Conservation (phyloP, 2,888 invertebrate genomes). For the Leucozona laternaria region DNA sequence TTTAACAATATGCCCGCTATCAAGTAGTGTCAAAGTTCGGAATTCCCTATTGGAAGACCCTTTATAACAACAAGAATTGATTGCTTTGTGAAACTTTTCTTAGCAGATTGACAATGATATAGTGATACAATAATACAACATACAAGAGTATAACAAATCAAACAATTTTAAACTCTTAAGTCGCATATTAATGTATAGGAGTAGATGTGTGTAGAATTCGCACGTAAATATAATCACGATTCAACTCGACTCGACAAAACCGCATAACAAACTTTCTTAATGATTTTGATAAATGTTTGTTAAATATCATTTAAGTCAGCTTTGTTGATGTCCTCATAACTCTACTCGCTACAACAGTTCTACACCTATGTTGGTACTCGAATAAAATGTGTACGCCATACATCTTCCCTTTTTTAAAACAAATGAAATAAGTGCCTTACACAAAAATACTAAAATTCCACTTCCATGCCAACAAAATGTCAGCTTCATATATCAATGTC, state of each 20-base stretch:
- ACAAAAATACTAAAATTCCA: conserved; percentile 66
- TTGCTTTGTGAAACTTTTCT: neutral
- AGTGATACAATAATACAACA: too few species aligned
- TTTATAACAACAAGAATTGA: neutral
- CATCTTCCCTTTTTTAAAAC: conserved; percentile 10
- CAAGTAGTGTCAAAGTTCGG: too few species aligned
- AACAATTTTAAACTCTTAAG: neutral
- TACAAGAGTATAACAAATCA: neutral
- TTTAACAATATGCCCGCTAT: too few species aligned
- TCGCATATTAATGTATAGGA: too few species aligned
- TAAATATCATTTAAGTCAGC: conserved; percentile 44
- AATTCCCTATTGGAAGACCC: too few species aligned
- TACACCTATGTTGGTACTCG: conserved; percentile 1
- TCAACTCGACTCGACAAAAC: neutral
- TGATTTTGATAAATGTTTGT: conserved; percentile 38
- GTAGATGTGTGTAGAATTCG: too few species aligned
- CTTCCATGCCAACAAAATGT: conserved; percentile 63
- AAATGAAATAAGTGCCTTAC: conserved; percentile 51
- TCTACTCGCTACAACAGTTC: too few species aligned
- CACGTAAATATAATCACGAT: neutral
- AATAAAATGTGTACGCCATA: conserved; percentile 16
- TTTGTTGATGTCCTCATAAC: conserved; percentile 51
- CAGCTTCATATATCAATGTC: conserved; percentile 72
- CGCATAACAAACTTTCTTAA: conserved; percentile 13
- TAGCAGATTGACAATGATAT: neutral